A percentile compares a stretch with the other conserved stretches of the same genome.
Conservation (phyloP, 2,113 vertebrate species). For the Patagioenas fasciata region DNA sequence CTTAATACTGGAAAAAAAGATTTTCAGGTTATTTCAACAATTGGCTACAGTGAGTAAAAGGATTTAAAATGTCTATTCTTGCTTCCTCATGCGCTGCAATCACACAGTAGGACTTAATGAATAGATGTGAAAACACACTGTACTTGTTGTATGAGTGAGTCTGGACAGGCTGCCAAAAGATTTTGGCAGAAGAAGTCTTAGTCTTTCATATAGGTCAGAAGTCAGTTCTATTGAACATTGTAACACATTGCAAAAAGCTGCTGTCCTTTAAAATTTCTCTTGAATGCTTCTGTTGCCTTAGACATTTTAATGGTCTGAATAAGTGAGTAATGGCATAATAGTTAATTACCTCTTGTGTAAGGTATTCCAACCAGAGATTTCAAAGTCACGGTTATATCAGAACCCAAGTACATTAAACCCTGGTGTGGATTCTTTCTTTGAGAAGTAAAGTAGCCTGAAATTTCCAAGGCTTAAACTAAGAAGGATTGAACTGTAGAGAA, state of each 20-base stretch:
- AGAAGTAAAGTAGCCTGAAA: conserved; percentile 43
- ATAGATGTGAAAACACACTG: conserved; percentile 28
- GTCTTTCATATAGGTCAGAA: not conserved
- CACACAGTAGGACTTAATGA: conserved; percentile 24
- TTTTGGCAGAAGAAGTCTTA: conserved; percentile 20
- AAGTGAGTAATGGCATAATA: conserved; percentile 49
- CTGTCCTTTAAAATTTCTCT: conserved; percentile 36
- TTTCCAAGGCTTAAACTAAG: conserved; percentile 44
- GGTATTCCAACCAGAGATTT: conserved; percentile 36
- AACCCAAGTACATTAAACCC: conserved; percentile 29
- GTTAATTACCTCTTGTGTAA: conserved; percentile 54
- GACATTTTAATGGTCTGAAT: conserved; percentile 16
- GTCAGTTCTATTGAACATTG: conserved; percentile 20
- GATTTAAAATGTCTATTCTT: conserved; percentile 15
- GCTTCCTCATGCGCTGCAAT: not conserved
- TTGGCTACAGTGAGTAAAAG: not conserved
- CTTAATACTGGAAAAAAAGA: not conserved
- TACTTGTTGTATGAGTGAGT: conserved; percentile 28
- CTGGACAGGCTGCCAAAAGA: conserved; percentile 40
- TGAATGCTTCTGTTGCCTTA: conserved; percentile 15
- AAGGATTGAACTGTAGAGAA: conserved; percentile 37
- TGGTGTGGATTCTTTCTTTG: conserved; percentile 28
- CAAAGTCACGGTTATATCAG: conserved; percentile 40
- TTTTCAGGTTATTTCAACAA: not conserved
- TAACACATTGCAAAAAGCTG: conserved; percentile 26